A percentile compares a stretch with the other conserved stretches of the same genome.
Conservation (phyloP, 1,140 invertebrate species). For the Drosophila bifasciata region DNA sequence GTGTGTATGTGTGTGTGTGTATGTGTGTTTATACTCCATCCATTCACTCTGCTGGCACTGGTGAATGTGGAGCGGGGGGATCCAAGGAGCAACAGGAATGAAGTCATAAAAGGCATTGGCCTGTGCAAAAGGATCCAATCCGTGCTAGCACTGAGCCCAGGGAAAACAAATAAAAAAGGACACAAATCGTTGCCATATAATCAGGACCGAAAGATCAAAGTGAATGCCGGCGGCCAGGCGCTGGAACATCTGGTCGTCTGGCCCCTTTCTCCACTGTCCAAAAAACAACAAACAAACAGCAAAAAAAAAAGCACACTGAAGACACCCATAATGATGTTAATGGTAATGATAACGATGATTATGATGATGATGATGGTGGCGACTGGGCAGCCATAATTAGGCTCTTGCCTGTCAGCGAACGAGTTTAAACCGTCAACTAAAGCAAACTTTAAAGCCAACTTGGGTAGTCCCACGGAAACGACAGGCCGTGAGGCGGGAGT, state of each 20-base stretch:
- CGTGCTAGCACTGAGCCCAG: conserved; percentile 6
- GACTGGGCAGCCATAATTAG: conserved; percentile 62
- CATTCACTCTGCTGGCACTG: neutral
- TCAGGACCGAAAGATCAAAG: conserved; percentile 65
- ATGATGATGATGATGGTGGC: conserved; percentile 42
- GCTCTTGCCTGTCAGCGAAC: conserved; percentile 53
- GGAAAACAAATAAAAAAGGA: conserved; percentile 58
- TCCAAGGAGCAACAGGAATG: conserved; percentile 25
- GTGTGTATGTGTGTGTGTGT: neutral
- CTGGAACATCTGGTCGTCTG: conserved; percentile 29
- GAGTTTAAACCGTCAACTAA: conserved; percentile 61
- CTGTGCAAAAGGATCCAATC: conserved; percentile 67
- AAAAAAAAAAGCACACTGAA: conserved; percentile 15
- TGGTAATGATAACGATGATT: conserved; percentile 26
- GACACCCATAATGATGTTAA: conserved; percentile 42
- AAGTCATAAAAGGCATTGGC: conserved; percentile 65
- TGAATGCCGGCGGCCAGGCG: conserved; percentile 52
- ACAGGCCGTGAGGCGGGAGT: neutral
- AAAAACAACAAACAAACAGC: neutral
- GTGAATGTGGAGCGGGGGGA: too few relatives aligned
- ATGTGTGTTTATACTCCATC: conserved; percentile 6
- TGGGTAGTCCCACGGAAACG: conserved; percentile 9
- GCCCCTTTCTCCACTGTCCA: conserved; percentile 3
- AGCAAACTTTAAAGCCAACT: conserved; percentile 41
- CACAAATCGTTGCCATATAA: conserved; percentile 42